Conservation (phyloP, 2,888 invertebrate genomes). For the Chloromyia formosa region DNA sequence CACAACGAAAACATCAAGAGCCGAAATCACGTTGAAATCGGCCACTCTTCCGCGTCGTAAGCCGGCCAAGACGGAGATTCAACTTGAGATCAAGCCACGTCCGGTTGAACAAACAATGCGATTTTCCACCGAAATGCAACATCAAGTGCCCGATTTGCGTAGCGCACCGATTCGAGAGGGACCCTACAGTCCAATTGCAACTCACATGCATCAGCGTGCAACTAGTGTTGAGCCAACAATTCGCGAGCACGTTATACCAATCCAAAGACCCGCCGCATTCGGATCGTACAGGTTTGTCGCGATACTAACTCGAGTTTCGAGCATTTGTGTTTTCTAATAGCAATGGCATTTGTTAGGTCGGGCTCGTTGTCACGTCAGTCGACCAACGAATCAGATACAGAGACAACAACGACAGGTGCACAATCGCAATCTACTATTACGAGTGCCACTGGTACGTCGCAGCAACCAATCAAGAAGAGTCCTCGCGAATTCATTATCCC, state of each 20-base stretch:
- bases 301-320: neutral
- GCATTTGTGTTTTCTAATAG: neutral
- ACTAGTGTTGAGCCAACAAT: slow-evolving; percentile 68
- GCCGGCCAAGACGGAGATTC: slow-evolving; percentile 72
- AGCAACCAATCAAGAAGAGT: slow-evolving; percentile 87
- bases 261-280: slow-evolving; percentile 66
- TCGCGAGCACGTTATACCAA: slow-evolving; percentile 75
- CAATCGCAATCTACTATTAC: slow-evolving; percentile 57
- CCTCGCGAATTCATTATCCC: slow-evolving; percentile 92
- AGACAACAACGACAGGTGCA: slow-evolving; percentile 65
- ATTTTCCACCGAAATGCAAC: slow-evolving; percentile 71
- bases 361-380: slow-evolving; percentile 70
- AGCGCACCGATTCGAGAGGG: slow-evolving; percentile 63
- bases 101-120: slow-evolving; percentile 64
- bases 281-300: slow-evolving; percentile 56
- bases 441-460: slow-evolving; percentile 62
- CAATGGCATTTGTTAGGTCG: slow-evolving; percentile 37
- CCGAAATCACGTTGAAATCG: slow-evolving; percentile 73
- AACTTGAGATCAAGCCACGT: slow-evolving; percentile 66
- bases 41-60: slow-evolving; percentile 74
- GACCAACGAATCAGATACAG: slow-evolving; percentile 77
- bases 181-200: slow-evolving; percentile 58
- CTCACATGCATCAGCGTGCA: slow-evolving; percentile 64
- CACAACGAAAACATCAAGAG: slow-evolving; percentile 69
- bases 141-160: slow-evolving; percentile 65